Conservation (phyloP, 2,888 invertebrate genomes). For the Apodemia mormo region DNA sequence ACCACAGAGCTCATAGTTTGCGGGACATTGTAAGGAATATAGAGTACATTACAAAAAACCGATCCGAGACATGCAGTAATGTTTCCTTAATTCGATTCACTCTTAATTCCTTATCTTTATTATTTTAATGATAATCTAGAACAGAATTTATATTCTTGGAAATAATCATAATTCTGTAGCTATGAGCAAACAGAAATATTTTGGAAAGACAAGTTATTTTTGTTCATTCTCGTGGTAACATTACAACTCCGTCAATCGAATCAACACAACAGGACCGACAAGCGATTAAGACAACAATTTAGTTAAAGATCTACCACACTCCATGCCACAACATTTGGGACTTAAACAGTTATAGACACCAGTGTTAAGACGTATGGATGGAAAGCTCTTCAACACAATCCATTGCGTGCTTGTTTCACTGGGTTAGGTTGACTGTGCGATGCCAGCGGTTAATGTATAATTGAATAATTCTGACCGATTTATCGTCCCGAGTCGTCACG, state of each 20-base stretch:
- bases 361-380: conserved; percentile 36
- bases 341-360: conserved; percentile 39
- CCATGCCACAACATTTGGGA: conserved; percentile 30
- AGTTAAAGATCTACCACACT: conserved; percentile 12
- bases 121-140: no score
- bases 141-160: no score
- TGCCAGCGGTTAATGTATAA: conserved; percentile 43
- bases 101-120: no score
- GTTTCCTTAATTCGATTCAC: no score
- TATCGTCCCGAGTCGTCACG: conserved; percentile 53
- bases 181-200: no score
- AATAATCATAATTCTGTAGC: no score
- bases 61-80: no score
- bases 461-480: conserved; percentile 68
- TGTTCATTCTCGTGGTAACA: background rate
- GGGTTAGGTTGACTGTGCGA: conserved; percentile 41
- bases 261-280: conserved; percentile 10
- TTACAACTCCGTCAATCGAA: conserved; percentile 3
- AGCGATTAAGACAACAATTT: conserved; percentile 10
- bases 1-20: no score
- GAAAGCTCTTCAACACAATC: conserved; percentile 43
- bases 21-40: no score
- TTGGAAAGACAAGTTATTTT: no score
- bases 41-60: no score
- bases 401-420: conserved; percentile 42